phyloP scores from a whole-genome alignment of 2,797 vertebrate species.

The Euphonia xanthogaster region DNA sequence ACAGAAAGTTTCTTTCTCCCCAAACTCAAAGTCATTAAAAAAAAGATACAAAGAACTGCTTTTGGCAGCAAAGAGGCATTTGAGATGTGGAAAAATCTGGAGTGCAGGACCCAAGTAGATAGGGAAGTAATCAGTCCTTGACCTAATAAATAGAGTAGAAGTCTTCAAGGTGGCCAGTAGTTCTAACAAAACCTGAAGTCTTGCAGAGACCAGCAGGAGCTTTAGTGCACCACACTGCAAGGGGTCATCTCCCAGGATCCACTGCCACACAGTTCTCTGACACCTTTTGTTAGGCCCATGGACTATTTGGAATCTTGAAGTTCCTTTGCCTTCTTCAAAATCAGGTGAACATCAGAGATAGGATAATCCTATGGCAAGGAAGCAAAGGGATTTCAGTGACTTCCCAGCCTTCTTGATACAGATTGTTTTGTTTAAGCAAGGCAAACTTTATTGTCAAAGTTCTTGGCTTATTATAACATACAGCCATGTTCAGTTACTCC shows the following conservation, averaged over 20 bases:
- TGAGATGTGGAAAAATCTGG: conserved; percentile 8
- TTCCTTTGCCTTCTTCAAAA: conserved; percentile 94
- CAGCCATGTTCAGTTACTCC: neutral
- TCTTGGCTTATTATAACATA: neutral
- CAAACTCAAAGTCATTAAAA: conserved; percentile 20
- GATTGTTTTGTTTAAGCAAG: neutral
- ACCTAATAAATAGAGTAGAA: conserved; percentile 57
- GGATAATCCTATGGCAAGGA: conserved; percentile 88
- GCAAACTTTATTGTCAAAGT: neutral
- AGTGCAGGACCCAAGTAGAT: conserved; percentile 9
- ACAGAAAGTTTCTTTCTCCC: neutral
- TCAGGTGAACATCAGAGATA: conserved; percentile 91
- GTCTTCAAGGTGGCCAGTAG: conserved; percentile 7
- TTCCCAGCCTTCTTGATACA: neutral
- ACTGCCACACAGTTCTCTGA: neutral
- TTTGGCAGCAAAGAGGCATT: conserved; percentile 44
- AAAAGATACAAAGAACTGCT: conserved; percentile 33
- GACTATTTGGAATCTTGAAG: conserved; percentile 88
- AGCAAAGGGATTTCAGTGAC: neutral
- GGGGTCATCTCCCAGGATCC: neutral
- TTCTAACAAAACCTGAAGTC: conserved; percentile 8
- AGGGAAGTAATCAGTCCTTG: conserved; percentile 9
- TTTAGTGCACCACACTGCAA: neutral
- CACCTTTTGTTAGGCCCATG: neutral
- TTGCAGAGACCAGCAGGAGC: neutral